Base-by-base conservation (phyloP, 1,140 invertebrate species). In the Apis florea region DNA sequence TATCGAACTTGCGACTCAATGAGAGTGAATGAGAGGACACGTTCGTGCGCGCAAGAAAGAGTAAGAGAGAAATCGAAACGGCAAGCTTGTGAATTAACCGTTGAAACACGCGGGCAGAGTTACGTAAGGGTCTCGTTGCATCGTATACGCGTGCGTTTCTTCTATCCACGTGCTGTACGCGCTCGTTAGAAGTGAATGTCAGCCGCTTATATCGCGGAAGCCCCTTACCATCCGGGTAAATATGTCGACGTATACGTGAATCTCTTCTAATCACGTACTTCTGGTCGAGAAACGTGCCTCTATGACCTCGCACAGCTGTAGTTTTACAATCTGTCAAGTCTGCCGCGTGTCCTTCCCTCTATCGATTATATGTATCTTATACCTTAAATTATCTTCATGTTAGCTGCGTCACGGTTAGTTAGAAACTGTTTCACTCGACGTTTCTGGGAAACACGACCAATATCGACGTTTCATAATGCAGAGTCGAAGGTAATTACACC, bases 171-270 rank as follows among this genome's bases (percentile, higher is more conserved):
- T 87, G 88, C 85, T 80, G n/a, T 15, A 79, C 70, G 58, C 70
- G 61, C 24, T 49, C 17, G 81, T 54, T 84, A 79, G 72, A 70
- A 84, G 85, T 88, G 88, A 90, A 89, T 89, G 88, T 88, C 88
- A 90, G 80, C 77, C 68, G 31, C 21, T 75, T 75, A 70, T 75
- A 80, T 69, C 77, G 73, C 75, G 72, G 77, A 85, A 86, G 76
- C 81, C 59, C 40, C 73, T 61, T 49, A 0, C 72, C 24, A 47
- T 77, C 70, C 21, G 75, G 74, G 63, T 83, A 83, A 69, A 83
- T 83, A 80, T 64, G 61, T 40, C 26, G 26, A n/a, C 40, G 63
- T 40, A 12, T 73, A 67, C 77, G 63, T 56, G 69, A 26, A 73
- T 70, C 69, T 83, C 70, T 56, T 49, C 49, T 68, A 73, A 83